Conservation (phyloP, 2,113 vertebrate genomes). For the Apistogramma diplotaenia region DNA sequence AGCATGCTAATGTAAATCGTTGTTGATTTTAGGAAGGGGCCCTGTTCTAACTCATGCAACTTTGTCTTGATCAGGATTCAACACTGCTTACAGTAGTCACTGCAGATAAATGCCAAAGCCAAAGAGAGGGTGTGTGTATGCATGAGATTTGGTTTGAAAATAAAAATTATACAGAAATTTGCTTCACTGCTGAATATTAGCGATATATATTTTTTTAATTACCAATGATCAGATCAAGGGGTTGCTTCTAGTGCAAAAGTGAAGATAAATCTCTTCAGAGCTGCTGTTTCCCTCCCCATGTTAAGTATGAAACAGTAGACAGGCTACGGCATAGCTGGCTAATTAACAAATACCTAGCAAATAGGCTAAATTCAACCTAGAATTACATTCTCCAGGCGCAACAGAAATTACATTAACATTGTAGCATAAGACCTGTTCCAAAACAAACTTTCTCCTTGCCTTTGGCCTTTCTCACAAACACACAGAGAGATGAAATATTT, state of each 20-base stretch:
- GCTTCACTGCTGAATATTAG: background rate
- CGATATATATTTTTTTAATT: background rate
- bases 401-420: background rate
- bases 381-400: background rate
- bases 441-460: background rate
- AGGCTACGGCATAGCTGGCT: background rate
- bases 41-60: background rate
- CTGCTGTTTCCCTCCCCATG: background rate
- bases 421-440: background rate
- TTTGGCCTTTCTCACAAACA: conserved; percentile 7
- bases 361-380: background rate
- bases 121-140: no score
- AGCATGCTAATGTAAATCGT: conserved; percentile 31
- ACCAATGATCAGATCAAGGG: background rate
- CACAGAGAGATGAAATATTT: conserved; percentile 17
- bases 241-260: background rate
- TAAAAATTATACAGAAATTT: background rate
- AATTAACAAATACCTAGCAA: background rate
- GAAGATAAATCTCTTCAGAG: background rate
- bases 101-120: background rate
- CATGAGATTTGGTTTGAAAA: no score
- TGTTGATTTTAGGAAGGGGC: background rate
- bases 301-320: background rate
- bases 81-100: background rate
- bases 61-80: conserved; percentile 44